These are phyloP conservation scores for Erebia palarica DNA, from an alignment of 2,888 invertebrate genomes.

Conservation along the genomic window DNA sequence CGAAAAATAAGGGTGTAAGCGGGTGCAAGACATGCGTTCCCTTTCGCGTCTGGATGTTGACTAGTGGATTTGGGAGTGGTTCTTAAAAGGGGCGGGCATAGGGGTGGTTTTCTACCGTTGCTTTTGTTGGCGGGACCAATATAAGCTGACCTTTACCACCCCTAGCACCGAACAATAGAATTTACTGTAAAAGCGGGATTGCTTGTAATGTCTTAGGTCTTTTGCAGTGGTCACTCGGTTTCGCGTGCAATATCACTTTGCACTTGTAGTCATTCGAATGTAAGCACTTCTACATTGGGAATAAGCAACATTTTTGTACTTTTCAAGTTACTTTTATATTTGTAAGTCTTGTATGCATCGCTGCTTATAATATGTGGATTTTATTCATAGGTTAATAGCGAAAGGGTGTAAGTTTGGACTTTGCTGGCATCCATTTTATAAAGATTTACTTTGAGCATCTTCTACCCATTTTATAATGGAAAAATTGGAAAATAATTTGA, in stretches of 20 bases:
- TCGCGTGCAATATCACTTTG: slow-evolving; percentile 53
- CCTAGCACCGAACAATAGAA: slow-evolving; percentile 35
- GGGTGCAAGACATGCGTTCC: slow-evolving; percentile 48
- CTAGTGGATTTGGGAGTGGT: slow-evolving; percentile 71
- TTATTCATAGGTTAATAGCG: slow-evolving; percentile 47
- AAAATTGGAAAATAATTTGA: background rate
- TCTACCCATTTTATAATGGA: background rate
- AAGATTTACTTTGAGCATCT: slow-evolving; percentile 4
- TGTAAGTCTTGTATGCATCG: slow-evolving; percentile 39
- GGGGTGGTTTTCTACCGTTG: slow-evolving; percentile 70
- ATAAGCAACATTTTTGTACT: slow-evolving; percentile 37
- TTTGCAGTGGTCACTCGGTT: slow-evolving; percentile 48
- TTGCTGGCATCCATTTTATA: slow-evolving; percentile 31
- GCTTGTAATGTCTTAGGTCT: slow-evolving; percentile 40
- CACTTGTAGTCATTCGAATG: slow-evolving; percentile 33
- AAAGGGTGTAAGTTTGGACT: slow-evolving; percentile 37
- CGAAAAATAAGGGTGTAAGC: slow-evolving; percentile 8
- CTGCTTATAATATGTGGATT: slow-evolving; percentile 43
- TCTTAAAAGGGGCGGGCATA: slow-evolving; percentile 68
- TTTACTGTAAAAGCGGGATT: slow-evolving; percentile 36
- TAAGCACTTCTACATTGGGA: background rate
- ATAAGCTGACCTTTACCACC: slow-evolving; percentile 50
- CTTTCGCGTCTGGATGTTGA: slow-evolving; percentile 51
- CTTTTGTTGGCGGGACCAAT: slow-evolving; percentile 58
- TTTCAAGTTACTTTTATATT: slow-evolving; percentile 24